These are phyloP conservation scores for Pristionchus arcanus DNA, from an alignment of 2,888 invertebrate species.

Conservation along the genomic window DNA sequence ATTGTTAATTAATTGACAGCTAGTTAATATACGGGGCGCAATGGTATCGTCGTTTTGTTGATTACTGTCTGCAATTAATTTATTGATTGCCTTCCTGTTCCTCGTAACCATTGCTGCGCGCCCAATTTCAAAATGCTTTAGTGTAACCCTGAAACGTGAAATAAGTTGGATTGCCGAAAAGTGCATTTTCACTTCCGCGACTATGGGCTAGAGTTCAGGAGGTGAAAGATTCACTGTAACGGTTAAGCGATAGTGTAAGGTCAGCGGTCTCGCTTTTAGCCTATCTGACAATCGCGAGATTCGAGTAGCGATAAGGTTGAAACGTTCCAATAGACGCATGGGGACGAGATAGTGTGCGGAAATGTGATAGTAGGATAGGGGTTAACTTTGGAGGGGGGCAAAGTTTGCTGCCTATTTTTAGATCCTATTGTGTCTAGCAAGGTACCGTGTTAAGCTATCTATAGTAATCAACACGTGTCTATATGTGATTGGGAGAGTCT, in stretches of 20 bases:
- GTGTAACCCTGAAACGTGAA: background rate
- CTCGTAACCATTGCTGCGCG: too few species aligned
- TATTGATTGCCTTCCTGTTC: too few species aligned
- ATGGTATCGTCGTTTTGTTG: too few species aligned
- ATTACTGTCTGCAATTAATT: too few species aligned
- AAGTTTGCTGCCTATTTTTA: background rate
- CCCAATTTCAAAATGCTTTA: too few species aligned
- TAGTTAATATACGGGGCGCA: too few species aligned
- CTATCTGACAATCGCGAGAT: background rate
- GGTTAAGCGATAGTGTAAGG: background rate
- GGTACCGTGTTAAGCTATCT: too few species aligned
- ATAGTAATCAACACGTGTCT: too few species aligned
- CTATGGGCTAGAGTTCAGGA: background rate
- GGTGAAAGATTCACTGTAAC: background rate
- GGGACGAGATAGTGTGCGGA: background rate
- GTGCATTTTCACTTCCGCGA: background rate
- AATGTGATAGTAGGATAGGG: background rate
- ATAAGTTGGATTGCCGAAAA: background rate
- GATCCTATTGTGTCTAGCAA: background rate
- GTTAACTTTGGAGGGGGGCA: background rate
- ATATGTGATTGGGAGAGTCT: too few species aligned
- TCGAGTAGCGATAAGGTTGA: background rate
- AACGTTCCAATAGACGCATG: background rate
- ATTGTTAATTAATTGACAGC: too few species aligned
- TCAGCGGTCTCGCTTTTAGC: background rate